These are phyloP conservation scores for Monomorium pharaonis DNA, from an alignment of 1,140 invertebrate genomes.

Conservation along the genomic window DNA sequence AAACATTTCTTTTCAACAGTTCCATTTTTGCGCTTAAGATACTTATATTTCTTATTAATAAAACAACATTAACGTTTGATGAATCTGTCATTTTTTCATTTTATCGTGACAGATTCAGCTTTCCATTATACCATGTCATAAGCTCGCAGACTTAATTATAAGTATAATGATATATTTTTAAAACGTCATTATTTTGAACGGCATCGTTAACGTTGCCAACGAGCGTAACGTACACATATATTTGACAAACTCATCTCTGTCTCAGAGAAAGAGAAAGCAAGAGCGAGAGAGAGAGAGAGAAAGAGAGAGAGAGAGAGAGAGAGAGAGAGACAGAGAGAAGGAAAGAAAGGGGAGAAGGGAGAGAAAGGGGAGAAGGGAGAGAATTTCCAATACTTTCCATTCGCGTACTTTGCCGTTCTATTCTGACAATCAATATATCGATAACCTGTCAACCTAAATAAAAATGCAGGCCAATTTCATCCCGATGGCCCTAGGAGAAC, in stretches of 20 bases:
- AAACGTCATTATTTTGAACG: slow-evolving; percentile 25
- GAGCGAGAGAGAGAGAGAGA: background rate
- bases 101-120: slow-evolving; percentile 6
- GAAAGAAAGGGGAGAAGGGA: too few species aligned
- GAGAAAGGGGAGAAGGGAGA: too few species aligned
- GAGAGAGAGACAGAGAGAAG: background rate
- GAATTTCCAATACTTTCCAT: slow-evolving; percentile 65
- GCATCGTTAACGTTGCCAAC: slow-evolving; percentile 30
- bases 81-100: background rate
- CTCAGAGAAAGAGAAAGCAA: slow-evolving; percentile 6
- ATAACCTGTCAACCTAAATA: slow-evolving; percentile 20
- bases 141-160: slow-evolving; percentile 1
- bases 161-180: slow-evolving; percentile 42
- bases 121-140: background rate
- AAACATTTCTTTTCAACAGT: background rate
- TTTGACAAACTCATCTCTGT: slow-evolving; percentile 56
- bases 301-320: background rate
- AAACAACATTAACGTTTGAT: background rate
- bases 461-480: slow-evolving; percentile 4
- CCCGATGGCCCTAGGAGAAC: background rate
- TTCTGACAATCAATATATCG: slow-evolving; percentile 63
- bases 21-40: background rate
- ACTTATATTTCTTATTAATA: background rate
- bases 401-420: slow-evolving; percentile 45
- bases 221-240: slow-evolving; percentile 55